phyloP scores from a whole-genome alignment of 2,113 vertebrate genomes.

The Caranx ignobilis region DNA sequence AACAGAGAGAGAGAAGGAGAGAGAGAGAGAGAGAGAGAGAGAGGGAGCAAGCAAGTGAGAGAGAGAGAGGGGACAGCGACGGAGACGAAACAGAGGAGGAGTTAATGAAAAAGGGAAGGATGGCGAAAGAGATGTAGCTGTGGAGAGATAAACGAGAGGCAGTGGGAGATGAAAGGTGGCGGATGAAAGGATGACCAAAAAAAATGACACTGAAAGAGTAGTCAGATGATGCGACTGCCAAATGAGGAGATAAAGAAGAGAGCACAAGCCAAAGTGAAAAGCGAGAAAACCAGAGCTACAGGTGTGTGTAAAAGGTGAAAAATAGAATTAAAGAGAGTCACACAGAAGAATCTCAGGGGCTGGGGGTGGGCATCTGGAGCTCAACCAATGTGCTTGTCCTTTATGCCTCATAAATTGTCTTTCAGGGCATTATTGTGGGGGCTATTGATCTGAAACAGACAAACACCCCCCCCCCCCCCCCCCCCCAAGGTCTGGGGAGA shows the following conservation, averaged over 20 bases:
- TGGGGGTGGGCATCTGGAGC: slow-evolving; percentile 34
- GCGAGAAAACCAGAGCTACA: slow-evolving; percentile 29
- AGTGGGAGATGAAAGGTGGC: slow-evolving; percentile 20
- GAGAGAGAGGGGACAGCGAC: slow-evolving; percentile 7
- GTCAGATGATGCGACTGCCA: slow-evolving; percentile 19
- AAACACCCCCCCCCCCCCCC: slow-evolving; percentile 70
- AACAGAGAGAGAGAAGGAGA: slow-evolving; percentile 22
- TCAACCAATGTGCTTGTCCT: slow-evolving; percentile 67
- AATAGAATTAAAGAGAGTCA: slow-evolving; percentile 27
- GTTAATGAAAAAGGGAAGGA: slow-evolving; percentile 38
- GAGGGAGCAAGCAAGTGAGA: background rate
- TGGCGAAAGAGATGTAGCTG: slow-evolving; percentile 37
- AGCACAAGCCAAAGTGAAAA: slow-evolving; percentile 27
- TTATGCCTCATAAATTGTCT: slow-evolving; percentile 80
- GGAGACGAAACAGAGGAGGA: slow-evolving; percentile 31
- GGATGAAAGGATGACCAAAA: slow-evolving; percentile 9
- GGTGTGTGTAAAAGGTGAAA: slow-evolving; percentile 30
- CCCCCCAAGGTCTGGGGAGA: slow-evolving; percentile 37
- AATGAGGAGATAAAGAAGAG: slow-evolving; percentile 40
- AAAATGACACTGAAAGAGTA: slow-evolving; percentile 1
- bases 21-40: slow-evolving; percentile 2
- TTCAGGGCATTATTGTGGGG: slow-evolving; percentile 66
- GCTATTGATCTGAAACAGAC: slow-evolving; percentile 81
- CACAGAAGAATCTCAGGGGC: slow-evolving; percentile 23
- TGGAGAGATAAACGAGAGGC: slow-evolving; percentile 28